phyloP scores from a whole-genome alignment of 2,113 vertebrate species.

The Gnathonemus longibarbis region DNA sequence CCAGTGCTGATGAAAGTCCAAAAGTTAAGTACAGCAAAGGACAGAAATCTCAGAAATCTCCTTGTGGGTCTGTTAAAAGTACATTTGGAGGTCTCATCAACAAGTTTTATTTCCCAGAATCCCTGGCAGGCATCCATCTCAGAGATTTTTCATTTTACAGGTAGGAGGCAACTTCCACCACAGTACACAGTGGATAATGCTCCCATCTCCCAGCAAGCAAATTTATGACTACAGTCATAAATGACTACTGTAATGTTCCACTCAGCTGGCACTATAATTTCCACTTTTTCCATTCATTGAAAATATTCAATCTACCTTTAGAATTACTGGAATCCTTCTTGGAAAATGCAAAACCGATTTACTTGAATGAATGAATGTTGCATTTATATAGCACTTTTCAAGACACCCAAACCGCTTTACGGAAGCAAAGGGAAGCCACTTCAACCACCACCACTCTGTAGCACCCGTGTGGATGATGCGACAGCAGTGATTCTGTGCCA shows the following conservation, averaged over 20 bases:
- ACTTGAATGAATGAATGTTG: too few relatives aligned
- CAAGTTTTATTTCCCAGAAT: background rate
- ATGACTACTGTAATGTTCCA: background rate
- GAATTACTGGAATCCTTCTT: background rate
- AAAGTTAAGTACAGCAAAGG: background rate
- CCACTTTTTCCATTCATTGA: background rate
- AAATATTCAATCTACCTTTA: background rate
- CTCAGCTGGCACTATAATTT: background rate
- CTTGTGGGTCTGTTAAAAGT: background rate
- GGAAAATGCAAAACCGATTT: background rate
- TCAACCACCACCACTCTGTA: too few relatives aligned
- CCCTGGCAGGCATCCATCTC: background rate
- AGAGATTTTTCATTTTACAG: background rate
- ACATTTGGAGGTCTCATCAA: background rate
- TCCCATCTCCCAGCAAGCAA: background rate
- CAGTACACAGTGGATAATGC: background rate
- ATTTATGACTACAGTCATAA: background rate
- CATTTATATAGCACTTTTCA: too few relatives aligned
- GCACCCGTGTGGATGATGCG: too few relatives aligned
- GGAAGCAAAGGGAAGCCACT: too few relatives aligned
- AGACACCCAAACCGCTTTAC: too few relatives aligned
- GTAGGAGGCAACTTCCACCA: background rate
- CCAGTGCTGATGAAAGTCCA: background rate
- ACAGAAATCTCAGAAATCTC: background rate
- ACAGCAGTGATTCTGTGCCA: too few relatives aligned